These are phyloP conservation scores for Alectura lathami DNA, from an alignment of 2,113 vertebrate genomes.

Conservation along the genomic window DNA sequence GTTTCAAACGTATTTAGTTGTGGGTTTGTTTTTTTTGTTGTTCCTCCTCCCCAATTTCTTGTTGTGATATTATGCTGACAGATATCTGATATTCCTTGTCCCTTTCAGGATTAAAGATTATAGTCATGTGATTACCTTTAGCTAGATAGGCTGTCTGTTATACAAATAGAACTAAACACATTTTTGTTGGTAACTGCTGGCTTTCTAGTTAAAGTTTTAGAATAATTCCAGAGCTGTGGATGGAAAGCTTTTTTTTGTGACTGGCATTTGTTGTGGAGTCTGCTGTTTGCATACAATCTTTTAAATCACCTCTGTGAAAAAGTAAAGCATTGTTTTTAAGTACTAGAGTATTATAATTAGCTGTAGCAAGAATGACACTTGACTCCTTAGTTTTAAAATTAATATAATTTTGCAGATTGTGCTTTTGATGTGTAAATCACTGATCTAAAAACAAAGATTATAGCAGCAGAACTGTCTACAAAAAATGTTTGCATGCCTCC, in stretches of 20 bases:
- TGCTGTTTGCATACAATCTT: neutral
- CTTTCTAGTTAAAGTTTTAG: neutral
- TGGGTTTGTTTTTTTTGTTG: neutral
- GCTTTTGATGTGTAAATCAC: neutral
- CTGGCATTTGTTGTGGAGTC: neutral
- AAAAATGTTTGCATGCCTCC: neutral
- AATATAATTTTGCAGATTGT: neutral
- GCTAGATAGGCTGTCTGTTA: neutral
- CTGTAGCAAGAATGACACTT: neutral
- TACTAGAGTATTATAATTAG: neutral
- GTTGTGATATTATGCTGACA: rapidly evolving
- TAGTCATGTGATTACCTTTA: neutral
- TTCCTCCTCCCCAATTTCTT: neutral
- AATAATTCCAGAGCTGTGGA: neutral
- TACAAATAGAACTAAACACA: neutral
- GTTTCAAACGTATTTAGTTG: neutral
- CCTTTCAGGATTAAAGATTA: neutral
- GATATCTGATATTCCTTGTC: neutral
- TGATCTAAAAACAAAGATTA: neutral
- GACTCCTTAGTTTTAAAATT: neutral
- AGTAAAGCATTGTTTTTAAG: neutral
- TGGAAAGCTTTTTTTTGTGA: neutral
- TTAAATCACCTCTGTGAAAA: neutral
- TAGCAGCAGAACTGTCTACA: neutral
- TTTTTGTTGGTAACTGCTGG: neutral